These are phyloP conservation scores for Nephrotoma appendiculata DNA, from an alignment of 2,888 invertebrate genomes.

Conservation along the genomic window DNA sequence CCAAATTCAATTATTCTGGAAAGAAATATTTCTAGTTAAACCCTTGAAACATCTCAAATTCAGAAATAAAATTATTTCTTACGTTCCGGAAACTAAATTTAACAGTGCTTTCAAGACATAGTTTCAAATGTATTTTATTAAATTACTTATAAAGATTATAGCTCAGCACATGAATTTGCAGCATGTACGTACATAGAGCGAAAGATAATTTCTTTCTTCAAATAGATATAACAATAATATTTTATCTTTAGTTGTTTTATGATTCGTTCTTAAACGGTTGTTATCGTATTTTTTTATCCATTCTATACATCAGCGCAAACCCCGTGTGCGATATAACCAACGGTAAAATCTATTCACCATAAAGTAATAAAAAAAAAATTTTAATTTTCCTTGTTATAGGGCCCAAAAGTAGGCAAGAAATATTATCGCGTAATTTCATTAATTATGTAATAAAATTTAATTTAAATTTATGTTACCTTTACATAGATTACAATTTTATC, in stretches of 20 bases:
- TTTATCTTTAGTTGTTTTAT: neutral
- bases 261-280: neutral
- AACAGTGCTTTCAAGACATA: no score
- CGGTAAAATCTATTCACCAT: neutral
- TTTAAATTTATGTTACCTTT: neutral
- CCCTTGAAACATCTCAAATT: no score
- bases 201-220: neutral
- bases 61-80: no score
- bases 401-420: neutral
- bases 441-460: neutral
- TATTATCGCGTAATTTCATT: neutral
- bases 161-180: neutral
- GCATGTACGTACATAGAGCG: neutral
- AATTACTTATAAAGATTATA: neutral
- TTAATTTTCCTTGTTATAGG: neutral
- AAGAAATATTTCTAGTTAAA: no score
- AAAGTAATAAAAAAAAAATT: neutral
- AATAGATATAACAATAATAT: neutral
- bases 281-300: neutral
- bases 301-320: neutral
- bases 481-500: neutral
- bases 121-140: no score
- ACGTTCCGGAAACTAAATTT: no score
- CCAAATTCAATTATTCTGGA: no score
- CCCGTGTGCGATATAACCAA: neutral